Conservation (phyloP, 2,888 invertebrate species). For the Pantelozetes paolii region DNA sequence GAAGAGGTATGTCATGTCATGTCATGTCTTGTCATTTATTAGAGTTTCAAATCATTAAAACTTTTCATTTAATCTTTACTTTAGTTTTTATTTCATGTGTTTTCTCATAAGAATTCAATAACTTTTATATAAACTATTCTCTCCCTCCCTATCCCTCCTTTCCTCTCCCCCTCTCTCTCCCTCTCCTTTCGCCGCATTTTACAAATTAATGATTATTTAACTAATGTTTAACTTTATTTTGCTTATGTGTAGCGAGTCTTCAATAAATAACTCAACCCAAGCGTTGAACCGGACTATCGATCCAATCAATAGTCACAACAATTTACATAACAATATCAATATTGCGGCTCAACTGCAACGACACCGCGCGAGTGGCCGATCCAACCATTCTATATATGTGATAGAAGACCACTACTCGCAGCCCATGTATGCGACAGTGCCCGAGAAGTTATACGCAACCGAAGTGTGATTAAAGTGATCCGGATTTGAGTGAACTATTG, state of each 20-base stretch:
- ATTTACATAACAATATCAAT: slow-evolving; percentile 40
- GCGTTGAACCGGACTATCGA: slow-evolving; percentile 8
- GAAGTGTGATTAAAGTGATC: slow-evolving; percentile 43
- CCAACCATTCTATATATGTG: slow-evolving; percentile 44
- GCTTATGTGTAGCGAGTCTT: slow-evolving; percentile 20
- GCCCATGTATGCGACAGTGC: slow-evolving; percentile 36
- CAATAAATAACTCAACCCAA: slow-evolving; percentile 22
- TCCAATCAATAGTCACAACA: slow-evolving; percentile 21
- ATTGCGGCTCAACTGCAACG: slow-evolving; percentile 34
- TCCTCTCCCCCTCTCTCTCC: too few species aligned
- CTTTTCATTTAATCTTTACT: neutral
- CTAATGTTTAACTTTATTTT: too few species aligned
- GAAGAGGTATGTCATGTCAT: neutral
- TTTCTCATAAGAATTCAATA: too few species aligned
- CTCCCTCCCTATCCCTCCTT: too few species aligned
- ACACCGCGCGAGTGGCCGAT: slow-evolving; percentile 35
- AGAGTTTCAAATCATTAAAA: neutral
- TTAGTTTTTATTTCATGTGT: neutral
- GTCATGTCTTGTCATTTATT: neutral
- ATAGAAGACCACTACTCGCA: slow-evolving; percentile 46
- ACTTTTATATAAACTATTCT: too few species aligned
- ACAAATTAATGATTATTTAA: too few species aligned
- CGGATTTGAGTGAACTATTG: neutral
- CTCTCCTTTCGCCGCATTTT: too few species aligned
- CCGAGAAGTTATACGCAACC: slow-evolving; percentile 44